A percentile compares a stretch with the other conserved stretches of the same genome.
Evolutionary conservation across 2,797 vertebrate genomes (phyloP).

Genomic region (Moxostoma hubbsi): DNA sequence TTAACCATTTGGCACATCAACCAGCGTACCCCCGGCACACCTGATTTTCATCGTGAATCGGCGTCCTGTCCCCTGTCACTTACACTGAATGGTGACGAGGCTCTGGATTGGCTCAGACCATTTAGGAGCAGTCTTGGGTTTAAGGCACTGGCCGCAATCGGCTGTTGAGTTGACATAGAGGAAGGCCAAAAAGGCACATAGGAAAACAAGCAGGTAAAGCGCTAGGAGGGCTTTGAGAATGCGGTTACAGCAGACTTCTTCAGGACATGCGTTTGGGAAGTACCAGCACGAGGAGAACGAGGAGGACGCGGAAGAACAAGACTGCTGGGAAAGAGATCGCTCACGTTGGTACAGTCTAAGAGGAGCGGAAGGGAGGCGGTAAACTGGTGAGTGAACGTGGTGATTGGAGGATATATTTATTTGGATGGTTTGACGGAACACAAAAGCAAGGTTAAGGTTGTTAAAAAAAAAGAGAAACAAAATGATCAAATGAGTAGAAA

Average conservation of each 20-base stretch:
- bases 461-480: conserved; percentile 64
- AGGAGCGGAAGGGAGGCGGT: conserved; percentile 40
- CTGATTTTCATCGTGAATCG: too few species aligned
- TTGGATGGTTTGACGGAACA: neutral
- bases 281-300: conserved; percentile 73
- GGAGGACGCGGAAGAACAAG: conserved; percentile 63
- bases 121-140: conserved; percentile 67
- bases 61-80: conserved; percentile 57
- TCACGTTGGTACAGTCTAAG: conserved; percentile 67
- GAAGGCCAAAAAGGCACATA: conserved; percentile 79
- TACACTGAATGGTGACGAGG: conserved; percentile 64
- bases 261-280: conserved; percentile 73
- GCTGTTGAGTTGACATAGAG: conserved; percentile 74
- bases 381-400: conserved; percentile 8
- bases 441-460: conserved; percentile 34
- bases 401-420: too few species aligned
- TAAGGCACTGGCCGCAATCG: conserved; percentile 66
- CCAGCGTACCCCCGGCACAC: neutral
- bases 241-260: conserved; percentile 75
- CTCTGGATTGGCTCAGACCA: conserved; percentile 51
- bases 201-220: conserved; percentile 78
- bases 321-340: conserved; percentile 60
- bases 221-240: conserved; percentile 75
- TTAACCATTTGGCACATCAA: too few species aligned
- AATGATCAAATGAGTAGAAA: conserved; percentile 67